These are phyloP conservation scores for Formicarius rufipectus DNA, from an alignment of 2,113 vertebrate genomes.

Conservation along the genomic window DNA sequence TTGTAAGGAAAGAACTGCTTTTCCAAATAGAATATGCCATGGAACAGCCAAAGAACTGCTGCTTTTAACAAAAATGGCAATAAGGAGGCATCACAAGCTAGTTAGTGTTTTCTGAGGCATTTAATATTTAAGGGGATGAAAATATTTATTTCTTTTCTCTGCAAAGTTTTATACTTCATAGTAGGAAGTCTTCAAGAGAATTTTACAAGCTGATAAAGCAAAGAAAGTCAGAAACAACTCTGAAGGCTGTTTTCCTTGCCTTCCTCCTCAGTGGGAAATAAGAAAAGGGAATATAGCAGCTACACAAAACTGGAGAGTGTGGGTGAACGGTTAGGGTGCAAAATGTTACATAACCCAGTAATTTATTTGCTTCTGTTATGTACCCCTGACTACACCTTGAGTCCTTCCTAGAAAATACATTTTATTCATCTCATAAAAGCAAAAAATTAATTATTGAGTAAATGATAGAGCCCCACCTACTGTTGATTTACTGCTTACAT, in stretches of 20 bases:
- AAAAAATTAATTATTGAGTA: not conserved
- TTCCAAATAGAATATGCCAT: not conserved
- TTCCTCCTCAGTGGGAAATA: not conserved
- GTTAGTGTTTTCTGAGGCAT: not conserved
- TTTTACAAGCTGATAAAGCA: not conserved
- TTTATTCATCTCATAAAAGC: not conserved
- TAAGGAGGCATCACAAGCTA: not conserved
- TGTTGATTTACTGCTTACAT: not conserved
- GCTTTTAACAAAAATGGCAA: not conserved
- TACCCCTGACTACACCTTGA: not conserved
- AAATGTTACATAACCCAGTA: not conserved
- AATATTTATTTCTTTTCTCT: not conserved
- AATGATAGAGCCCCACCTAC: constrained; percentile 28
- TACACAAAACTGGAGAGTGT: not conserved
- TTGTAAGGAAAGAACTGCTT: not conserved
- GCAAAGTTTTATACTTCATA: not conserved
- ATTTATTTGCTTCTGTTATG: not conserved
- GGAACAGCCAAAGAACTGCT: not conserved
- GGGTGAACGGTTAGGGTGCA: not conserved
- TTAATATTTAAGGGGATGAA: not conserved
- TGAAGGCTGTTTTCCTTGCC: not conserved
- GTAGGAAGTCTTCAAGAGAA: not conserved
- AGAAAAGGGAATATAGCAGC: not conserved
- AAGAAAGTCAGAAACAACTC: not conserved
- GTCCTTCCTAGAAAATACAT: not conserved